A percentile compares a stretch with the other conserved stretches of the same genome.
Evolutionary conservation across 2,888 invertebrate species (phyloP).

Genomic region (Elysia crispata): DNA sequence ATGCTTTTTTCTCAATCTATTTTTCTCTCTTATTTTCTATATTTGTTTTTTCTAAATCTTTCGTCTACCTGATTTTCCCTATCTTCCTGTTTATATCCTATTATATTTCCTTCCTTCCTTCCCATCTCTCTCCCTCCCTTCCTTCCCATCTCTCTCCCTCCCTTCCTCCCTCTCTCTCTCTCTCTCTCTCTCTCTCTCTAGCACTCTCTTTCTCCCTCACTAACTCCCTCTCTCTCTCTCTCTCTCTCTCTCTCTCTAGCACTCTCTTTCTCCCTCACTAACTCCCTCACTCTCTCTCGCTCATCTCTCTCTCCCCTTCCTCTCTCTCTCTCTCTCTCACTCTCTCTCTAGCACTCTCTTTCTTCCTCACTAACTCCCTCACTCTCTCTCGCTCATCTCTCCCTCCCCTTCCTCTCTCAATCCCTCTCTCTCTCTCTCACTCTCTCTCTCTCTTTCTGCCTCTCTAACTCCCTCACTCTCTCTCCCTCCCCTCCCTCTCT

Average conservation of each 20-base stretch:
- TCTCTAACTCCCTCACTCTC: slow-evolving; percentile 16
- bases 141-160: background rate
- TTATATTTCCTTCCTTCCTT: background rate
- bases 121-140: background rate
- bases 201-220: too few species aligned
- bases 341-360: too few species aligned
- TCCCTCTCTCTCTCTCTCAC: background rate
- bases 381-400: slow-evolving; percentile 21
- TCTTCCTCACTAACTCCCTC: background rate
- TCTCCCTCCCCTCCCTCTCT: too few species aligned
- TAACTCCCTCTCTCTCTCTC: too few species aligned
- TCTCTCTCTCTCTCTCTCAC: background rate
- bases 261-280: too few species aligned
- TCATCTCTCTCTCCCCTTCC: slow-evolving; percentile 15
- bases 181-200: too few species aligned
- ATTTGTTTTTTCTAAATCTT: too few species aligned
- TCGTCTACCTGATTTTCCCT: slow-evolving; percentile 15
- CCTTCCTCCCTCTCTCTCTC: background rate
- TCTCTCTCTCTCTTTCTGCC: slow-evolving; percentile 18
- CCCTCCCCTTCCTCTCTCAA: background rate
- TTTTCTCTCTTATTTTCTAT: too few species aligned
- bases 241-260: too few species aligned
- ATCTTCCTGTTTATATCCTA: background rate
- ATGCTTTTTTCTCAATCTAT: too few species aligned
- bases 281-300: too few species aligned